Evolutionary conservation across 2,888 invertebrate species (phyloP).

Genomic region (Papilio demoleus): DNA sequence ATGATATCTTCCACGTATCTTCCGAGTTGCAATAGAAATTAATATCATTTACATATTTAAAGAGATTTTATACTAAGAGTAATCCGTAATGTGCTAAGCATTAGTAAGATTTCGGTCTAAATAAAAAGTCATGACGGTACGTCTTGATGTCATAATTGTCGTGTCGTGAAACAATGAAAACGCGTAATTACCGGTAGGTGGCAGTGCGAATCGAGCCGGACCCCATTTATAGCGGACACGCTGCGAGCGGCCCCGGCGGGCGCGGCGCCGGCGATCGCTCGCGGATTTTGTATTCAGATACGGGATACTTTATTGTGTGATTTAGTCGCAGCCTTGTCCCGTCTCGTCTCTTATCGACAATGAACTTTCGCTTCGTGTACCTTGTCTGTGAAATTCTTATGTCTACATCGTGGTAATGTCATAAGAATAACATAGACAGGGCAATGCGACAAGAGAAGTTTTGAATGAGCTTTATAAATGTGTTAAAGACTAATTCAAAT

Average conservation of each 20-base stretch:
- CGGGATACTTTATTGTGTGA: conserved; percentile 46
- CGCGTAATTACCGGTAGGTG: conserved; percentile 52
- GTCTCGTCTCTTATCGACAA: not conserved
- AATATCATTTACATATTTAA: not conserved
- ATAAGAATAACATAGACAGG: not conserved
- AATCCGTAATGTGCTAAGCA: too few relatives aligned
- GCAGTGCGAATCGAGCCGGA: conserved; percentile 64
- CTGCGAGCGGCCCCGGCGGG: conserved; percentile 42
- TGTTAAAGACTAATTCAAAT: too few relatives aligned
- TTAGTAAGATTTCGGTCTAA: too few relatives aligned
- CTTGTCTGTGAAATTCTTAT: not conserved
- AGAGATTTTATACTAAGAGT: too few relatives aligned
- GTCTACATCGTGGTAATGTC: not conserved
- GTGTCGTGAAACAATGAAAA: conserved; percentile 51
- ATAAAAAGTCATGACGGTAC: not conserved
- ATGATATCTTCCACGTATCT: too few relatives aligned
- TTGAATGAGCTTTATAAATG: too few relatives aligned
- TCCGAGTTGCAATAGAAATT: too few relatives aligned
- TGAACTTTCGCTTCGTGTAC: not conserved
- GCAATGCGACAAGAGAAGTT: not conserved
- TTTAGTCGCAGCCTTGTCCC: not conserved
- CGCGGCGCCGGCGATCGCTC: conserved; percentile 49
- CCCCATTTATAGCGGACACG: conserved; percentile 60
- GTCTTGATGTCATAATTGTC: not conserved
- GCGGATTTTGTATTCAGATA: conserved; percentile 55